Percentiles rank a stretch among this genome's conserved stretches.
Evolutionary conservation across 2,797 vertebrate species (phyloP).

Genomic region (Champsocephalus esox): DNA sequence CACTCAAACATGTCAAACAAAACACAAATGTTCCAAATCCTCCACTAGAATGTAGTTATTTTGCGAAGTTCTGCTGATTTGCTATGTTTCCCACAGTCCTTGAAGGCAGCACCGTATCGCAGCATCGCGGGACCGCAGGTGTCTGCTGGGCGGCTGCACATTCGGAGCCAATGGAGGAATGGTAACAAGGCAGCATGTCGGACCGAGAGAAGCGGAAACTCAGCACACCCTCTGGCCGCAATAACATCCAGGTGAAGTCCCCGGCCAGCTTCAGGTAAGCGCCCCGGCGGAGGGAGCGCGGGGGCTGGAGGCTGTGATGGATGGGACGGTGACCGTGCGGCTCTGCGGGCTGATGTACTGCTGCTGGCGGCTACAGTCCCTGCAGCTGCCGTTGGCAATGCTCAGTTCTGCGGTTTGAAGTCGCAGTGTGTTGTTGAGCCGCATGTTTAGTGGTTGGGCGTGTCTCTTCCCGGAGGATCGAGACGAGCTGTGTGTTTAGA

Average conservation of each 20-base stretch:
- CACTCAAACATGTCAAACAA: not conserved
- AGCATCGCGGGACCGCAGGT: slow-evolving; percentile 64
- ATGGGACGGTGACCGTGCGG: slow-evolving; percentile 14
- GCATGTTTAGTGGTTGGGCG: slow-evolving; percentile 66
- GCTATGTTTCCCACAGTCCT: slow-evolving; percentile 26
- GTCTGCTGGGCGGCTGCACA: slow-evolving; percentile 45
- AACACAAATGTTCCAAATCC: not conserved
- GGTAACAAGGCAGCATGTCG: slow-evolving; percentile 86
- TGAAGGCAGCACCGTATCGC: slow-evolving; percentile 59
- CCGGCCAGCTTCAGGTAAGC: slow-evolving; percentile 73
- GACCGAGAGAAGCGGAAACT: slow-evolving; percentile 87
- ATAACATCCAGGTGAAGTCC: slow-evolving; percentile 61
- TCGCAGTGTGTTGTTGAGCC: slow-evolving; percentile 32
- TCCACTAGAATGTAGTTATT: not conserved
- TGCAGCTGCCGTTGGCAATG: slow-evolving; percentile 14
- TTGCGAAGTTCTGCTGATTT: not conserved
- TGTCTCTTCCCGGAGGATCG: slow-evolving; percentile 57
- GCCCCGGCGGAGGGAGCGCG: not conserved
- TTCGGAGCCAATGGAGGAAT: slow-evolving; percentile 65
- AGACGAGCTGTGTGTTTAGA: not conserved
- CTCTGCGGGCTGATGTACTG: slow-evolving; percentile 33
- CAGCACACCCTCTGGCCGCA: slow-evolving; percentile 77
- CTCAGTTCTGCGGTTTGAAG: slow-evolving; percentile 16
- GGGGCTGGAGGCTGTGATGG: not conserved
- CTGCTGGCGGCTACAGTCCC: slow-evolving; percentile 21